Base-by-base conservation (phyloP, 2,888 invertebrate genomes). In the Thymelicus acteon region DNA sequence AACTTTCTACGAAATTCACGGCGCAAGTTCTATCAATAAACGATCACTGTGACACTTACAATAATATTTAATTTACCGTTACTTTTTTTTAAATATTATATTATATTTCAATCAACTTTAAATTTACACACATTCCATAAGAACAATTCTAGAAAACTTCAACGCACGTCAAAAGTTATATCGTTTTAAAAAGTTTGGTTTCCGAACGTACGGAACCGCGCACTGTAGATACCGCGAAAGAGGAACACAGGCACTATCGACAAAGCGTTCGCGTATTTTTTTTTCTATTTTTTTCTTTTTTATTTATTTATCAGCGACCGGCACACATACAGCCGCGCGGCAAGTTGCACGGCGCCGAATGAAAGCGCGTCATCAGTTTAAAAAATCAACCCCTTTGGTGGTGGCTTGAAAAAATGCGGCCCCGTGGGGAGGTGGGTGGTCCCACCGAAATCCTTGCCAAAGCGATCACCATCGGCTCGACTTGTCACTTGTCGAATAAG, bases 311-410 rank as follows among this genome's bases (percentile, higher is more conserved):
- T 91, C 90, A 85, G 85, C 87, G 86, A 82, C 80, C 85, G 84
- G 85, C 84, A 88, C 90, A 89, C 91, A 90, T 90, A 93, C 93
- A 92, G 88, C 93, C 92, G 92, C 91, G 91, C 93, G 89, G 88
- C 87, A 86, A 94, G 90, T 93, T 93, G 94, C 94, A 92, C 90
- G 88, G 89, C 91, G 92, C 92, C 90, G 93, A 94, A 94, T 94
- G 94, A 92, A 93, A 93, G 93, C 94, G 93, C 94, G 94, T 94
- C 94, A 94, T 94, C 94, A 93, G 93, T 94, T 94, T 94, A 94
- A 94, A 94, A 94, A 94, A 94, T 94, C 94, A 94, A 94, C 93
- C 93, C 94, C 93, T 92, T 94, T 81, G 84, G 85, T 88, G 92
- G 91, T 87, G 91, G 91, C 85, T 85, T 89, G 87, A 91, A 93